These are phyloP conservation scores for Subacronicta megacephala DNA, from an alignment of 2,888 invertebrate genomes.

Conservation along the genomic window DNA sequence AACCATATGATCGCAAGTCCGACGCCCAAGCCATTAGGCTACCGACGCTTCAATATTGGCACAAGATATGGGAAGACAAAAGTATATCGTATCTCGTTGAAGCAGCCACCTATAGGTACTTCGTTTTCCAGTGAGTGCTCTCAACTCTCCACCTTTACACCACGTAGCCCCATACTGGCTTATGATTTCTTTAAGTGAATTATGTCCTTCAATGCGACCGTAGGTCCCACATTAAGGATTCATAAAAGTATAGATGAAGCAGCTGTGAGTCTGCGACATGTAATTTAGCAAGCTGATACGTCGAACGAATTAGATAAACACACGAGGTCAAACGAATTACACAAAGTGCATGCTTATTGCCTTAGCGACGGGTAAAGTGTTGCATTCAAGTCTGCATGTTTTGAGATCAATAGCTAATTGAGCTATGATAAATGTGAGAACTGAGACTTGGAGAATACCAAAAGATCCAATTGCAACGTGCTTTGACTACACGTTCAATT, in stretches of 20 bases:
- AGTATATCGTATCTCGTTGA: too few species aligned
- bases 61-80: too few species aligned
- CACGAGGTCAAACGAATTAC: conserved; percentile 72
- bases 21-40: too few species aligned
- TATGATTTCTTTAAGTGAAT: too few species aligned
- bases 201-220: background rate
- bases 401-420: conserved; percentile 9
- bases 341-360: conserved; percentile 45
- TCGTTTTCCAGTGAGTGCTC: too few species aligned
- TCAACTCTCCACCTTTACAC: too few species aligned
- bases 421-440: conserved; percentile 11
- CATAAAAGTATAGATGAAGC: conserved; percentile 12
- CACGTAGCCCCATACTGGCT: too few species aligned
- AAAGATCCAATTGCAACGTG: background rate
- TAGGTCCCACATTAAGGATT: conserved; percentile 35
- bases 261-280: conserved; percentile 31
- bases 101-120: too few species aligned
- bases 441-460: background rate
- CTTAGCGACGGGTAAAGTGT: conserved; percentile 20
- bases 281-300: conserved; percentile 54
- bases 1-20: too few species aligned
- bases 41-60: too few species aligned
- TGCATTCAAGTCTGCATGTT: conserved; percentile 20
- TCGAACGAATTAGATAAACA: conserved; percentile 72
- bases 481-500: too few species aligned